Percentiles rank a stretch among this genome's conserved stretches.
phyloP scores from a whole-genome alignment of 2,888 invertebrate species.

The Lottia gigantea region DNA sequence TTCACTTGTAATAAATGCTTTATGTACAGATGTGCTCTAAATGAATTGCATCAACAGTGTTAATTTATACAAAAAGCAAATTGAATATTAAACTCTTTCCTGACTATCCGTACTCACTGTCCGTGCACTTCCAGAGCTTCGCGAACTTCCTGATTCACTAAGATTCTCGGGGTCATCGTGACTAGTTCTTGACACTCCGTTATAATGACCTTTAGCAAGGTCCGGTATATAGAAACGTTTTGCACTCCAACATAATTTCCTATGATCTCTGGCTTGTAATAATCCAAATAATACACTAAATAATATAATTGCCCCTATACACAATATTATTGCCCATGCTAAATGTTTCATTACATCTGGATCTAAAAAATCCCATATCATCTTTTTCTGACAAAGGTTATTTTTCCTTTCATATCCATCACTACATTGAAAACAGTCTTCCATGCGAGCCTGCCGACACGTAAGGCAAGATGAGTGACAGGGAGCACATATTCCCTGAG shows the following conservation, averaged over 20 bases:
- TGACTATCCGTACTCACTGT: slow-evolving; percentile 3
- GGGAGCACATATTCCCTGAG: slow-evolving; percentile 51
- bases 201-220: slow-evolving; percentile 47
- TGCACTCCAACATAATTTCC: slow-evolving; percentile 52
- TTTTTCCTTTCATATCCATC: slow-evolving; percentile 43
- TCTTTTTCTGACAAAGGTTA: slow-evolving; percentile 48
- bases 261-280: slow-evolving; percentile 52
- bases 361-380: slow-evolving; percentile 58
- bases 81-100: background rate
- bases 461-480: slow-evolving; percentile 56
- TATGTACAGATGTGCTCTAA: slow-evolving; percentile 7
- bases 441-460: slow-evolving; percentile 48
- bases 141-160: slow-evolving; percentile 14
- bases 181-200: slow-evolving; percentile 42
- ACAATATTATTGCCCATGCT: slow-evolving; percentile 57
- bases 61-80: background rate
- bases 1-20: background rate
- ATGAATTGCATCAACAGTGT: slow-evolving; percentile 9
- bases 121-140: background rate
- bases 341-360: slow-evolving; percentile 58
- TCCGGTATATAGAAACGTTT: slow-evolving; percentile 43
- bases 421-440: slow-evolving; percentile 55
- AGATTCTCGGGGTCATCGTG: slow-evolving; percentile 40
- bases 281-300: slow-evolving; percentile 52
- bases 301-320: slow-evolving; percentile 54